Percentiles rank a stretch among this genome's conserved stretches.
Conservation (phyloP, 2,797 vertebrate genomes). For the Catostomus latipinnis region DNA sequence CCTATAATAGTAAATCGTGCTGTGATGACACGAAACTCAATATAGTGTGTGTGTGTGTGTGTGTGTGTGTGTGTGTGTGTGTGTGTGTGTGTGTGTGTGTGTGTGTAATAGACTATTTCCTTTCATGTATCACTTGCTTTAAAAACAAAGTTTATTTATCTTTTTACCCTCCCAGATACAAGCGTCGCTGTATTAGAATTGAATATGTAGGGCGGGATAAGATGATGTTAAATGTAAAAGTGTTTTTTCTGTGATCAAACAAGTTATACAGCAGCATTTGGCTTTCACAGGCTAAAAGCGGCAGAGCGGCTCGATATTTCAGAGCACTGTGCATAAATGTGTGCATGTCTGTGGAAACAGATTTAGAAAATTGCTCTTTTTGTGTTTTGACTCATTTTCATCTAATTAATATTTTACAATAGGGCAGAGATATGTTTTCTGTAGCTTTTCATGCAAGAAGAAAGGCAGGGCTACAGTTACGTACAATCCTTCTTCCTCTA, state of each 20-base stretch:
- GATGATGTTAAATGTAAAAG: slow-evolving; percentile 47
- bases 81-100: not conserved
- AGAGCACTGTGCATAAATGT: not conserved
- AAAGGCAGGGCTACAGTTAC: slow-evolving; percentile 27
- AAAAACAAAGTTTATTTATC: slow-evolving; percentile 43
- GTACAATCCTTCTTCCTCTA: slow-evolving; percentile 20
- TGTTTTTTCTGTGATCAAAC: slow-evolving; percentile 57
- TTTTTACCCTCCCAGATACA: slow-evolving; percentile 36
- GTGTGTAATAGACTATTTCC: slow-evolving; percentile 39
- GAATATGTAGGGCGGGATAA: slow-evolving; percentile 15
- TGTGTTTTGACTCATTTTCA: slow-evolving; percentile 51
- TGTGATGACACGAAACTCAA: slow-evolving; percentile 32
- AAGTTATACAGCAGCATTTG: slow-evolving; percentile 46
- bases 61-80: slow-evolving; percentile 35
- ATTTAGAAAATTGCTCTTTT: slow-evolving; percentile 43
- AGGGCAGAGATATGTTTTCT: slow-evolving; percentile 33
- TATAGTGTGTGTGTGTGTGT: slow-evolving; percentile 28
- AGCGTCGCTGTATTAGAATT: slow-evolving; percentile 40
- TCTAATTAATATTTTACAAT: slow-evolving; percentile 50
- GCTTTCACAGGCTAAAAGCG: slow-evolving; percentile 31
- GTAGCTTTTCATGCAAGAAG: slow-evolving; percentile 18
- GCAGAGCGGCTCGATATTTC: slow-evolving; percentile 35
- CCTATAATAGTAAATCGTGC: slow-evolving; percentile 6
- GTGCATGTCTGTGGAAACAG: slow-evolving; percentile 16
- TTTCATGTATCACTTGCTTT: slow-evolving; percentile 50